Evolutionary conservation across 1,140 invertebrate genomes (phyloP).

Genomic region (Papilio glaucus): DNA sequence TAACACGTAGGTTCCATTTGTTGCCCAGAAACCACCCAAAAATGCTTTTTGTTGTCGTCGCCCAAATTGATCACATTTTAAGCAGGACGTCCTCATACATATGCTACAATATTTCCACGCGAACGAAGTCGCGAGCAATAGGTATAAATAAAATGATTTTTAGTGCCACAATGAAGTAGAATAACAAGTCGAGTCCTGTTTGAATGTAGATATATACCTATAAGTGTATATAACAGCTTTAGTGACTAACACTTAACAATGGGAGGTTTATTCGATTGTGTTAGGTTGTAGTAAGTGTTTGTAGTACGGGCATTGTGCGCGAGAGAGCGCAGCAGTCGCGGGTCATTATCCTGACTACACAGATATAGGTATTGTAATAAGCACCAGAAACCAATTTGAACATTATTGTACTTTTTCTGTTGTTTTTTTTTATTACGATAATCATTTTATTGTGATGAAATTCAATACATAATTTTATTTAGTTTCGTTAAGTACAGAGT

Average conservation of each 20-base stretch:
- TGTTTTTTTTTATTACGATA: neutral
- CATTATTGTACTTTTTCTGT: neutral
- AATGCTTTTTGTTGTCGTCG: too few relatives aligned
- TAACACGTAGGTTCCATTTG: too few relatives aligned
- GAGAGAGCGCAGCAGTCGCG: slow-evolving; percentile 37
- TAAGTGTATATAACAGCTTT: slow-evolving; percentile 22
- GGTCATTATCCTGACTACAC: slow-evolving; percentile 49
- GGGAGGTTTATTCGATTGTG: slow-evolving; percentile 32
- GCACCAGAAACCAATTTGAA: slow-evolving; percentile 43
- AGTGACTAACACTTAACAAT: slow-evolving; percentile 41
- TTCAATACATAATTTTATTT: neutral
- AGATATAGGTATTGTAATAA: slow-evolving; percentile 53
- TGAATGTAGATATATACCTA: slow-evolving; percentile 4
- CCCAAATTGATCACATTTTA: too few relatives aligned
- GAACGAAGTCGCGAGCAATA: too few relatives aligned
- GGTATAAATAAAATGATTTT: slow-evolving; percentile 13
- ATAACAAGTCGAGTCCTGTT: neutral
- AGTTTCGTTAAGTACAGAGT: neutral
- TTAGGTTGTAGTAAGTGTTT: slow-evolving; percentile 38
- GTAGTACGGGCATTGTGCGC: slow-evolving; percentile 45
- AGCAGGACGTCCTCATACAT: too few relatives aligned
- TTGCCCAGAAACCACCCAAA: too few relatives aligned
- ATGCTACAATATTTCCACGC: too few relatives aligned
- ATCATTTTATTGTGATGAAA: neutral
- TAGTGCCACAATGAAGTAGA: neutral